Evolutionary conservation across 2,113 vertebrate species (phyloP).

Genomic region (Saguinus imperator): DNA sequence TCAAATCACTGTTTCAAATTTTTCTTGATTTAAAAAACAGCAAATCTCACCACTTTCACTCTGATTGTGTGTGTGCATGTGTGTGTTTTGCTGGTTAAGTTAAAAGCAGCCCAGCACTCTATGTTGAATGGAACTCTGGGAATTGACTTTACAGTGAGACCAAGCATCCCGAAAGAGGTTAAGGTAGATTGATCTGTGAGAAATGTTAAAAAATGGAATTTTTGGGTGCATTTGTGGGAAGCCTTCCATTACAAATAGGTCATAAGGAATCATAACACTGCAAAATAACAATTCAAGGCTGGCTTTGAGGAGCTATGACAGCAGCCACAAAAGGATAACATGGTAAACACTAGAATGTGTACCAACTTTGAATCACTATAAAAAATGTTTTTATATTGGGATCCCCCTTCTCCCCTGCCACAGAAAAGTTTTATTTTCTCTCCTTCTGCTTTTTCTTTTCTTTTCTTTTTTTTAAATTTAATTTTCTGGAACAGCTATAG

Average conservation of each 20-base stretch:
- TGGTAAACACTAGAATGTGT: constrained; percentile 11
- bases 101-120: neutral
- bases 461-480: neutral
- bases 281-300: neutral
- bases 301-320: constrained; percentile 39
- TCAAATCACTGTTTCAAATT: constrained; percentile 56
- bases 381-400: constrained; percentile 38
- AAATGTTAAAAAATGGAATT: constrained; percentile 21
- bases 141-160: neutral
- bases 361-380: constrained; percentile 32
- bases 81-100: neutral
- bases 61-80: neutral
- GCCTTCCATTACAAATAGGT: constrained; percentile 14
- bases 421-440: neutral
- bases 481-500: neutral
- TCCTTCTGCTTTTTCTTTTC: neutral
- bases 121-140: neutral
- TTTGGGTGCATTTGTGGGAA: neutral
- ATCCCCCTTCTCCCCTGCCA: neutral
- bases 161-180: neutral
- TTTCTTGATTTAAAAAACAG: neutral
- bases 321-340: constrained; percentile 13
- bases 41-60: neutral
- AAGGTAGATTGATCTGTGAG: neutral
- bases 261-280: constrained; percentile 1